Evolutionary conservation across 2,797 vertebrate genomes (phyloP).

Genomic region (Geotrypetes seraphini): DNA sequence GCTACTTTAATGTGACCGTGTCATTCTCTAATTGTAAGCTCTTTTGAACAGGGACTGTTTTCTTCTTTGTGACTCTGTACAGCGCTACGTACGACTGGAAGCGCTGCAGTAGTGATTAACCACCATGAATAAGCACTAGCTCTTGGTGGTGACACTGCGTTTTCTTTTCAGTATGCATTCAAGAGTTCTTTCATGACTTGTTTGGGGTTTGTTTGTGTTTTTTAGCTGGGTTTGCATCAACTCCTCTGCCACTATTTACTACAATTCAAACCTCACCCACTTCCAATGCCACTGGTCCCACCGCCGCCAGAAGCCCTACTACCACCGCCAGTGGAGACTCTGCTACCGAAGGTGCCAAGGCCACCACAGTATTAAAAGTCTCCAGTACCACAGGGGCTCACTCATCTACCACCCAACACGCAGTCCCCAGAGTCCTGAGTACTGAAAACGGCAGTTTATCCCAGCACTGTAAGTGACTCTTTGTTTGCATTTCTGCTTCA

Average conservation of each 20-base stretch:
- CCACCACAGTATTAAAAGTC: conserved; percentile 3
- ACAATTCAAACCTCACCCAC: conserved; percentile 6
- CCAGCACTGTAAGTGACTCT: conserved; percentile 73
- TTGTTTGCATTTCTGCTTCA: conserved; percentile 2
- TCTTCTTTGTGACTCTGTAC: no score
- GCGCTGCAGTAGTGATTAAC: no score
- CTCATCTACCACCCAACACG: conserved; percentile 34
- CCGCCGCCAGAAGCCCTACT: conserved; percentile 11
- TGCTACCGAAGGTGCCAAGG: neutral
- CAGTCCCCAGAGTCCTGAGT: conserved; percentile 53
- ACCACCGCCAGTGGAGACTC: conserved; percentile 18
- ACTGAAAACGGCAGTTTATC: conserved; percentile 80
- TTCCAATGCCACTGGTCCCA: conserved; percentile 1
- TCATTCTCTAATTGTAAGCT: no score
- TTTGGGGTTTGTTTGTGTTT: no score
- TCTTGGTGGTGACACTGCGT: no score
- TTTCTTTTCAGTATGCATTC: no score
- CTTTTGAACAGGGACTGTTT: no score
- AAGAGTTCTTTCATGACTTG: no score
- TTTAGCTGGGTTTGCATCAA: conserved; percentile 43
- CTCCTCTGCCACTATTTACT: conserved; percentile 24
- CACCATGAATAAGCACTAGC: no score
- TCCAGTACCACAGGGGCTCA: conserved; percentile 21
- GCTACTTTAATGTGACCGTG: no score
- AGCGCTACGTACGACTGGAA: no score